Evolutionary conservation across 2,797 vertebrate genomes (phyloP).

Genomic region (Sebastes oblongus): DNA sequence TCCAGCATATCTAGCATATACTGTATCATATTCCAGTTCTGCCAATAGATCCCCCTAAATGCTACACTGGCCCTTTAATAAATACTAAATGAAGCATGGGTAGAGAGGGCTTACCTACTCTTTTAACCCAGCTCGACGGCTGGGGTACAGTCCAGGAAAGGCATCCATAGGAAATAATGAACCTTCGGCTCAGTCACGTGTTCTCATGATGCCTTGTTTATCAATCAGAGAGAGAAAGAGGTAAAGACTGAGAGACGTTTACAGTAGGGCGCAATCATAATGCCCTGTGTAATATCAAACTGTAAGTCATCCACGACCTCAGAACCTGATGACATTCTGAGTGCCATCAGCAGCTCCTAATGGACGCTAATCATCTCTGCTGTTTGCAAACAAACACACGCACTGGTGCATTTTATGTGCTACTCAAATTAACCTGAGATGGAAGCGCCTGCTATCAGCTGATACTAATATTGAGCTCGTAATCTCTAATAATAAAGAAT

Average conservation of each 20-base stretch:
- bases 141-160: neutral
- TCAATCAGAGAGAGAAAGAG: neutral
- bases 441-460: neutral
- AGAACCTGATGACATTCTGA: conserved; percentile 41
- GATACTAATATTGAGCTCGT: neutral
- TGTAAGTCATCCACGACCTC: conserved; percentile 48
- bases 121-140: neutral
- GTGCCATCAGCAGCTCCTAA: neutral
- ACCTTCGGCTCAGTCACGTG: conserved; percentile 11
- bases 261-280: neutral
- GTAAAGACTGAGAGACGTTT: conserved; percentile 13
- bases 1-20: no score
- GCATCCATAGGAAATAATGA: neutral
- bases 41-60: no score
- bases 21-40: no score
- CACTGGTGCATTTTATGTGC: neutral
- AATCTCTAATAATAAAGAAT: neutral
- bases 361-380: conserved; percentile 1
- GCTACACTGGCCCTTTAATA: neutral
- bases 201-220: neutral
- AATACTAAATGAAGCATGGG: neutral
- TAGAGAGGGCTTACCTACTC: neutral
- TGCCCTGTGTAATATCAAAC: conserved; percentile 36
- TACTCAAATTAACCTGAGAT: neutral
- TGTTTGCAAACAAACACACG: conserved; percentile 15